Evolutionary conservation across 2,797 vertebrate genomes (phyloP), one percentile per base, ranked within the genome.

Genomic region (Poecilia picta): DNA sequence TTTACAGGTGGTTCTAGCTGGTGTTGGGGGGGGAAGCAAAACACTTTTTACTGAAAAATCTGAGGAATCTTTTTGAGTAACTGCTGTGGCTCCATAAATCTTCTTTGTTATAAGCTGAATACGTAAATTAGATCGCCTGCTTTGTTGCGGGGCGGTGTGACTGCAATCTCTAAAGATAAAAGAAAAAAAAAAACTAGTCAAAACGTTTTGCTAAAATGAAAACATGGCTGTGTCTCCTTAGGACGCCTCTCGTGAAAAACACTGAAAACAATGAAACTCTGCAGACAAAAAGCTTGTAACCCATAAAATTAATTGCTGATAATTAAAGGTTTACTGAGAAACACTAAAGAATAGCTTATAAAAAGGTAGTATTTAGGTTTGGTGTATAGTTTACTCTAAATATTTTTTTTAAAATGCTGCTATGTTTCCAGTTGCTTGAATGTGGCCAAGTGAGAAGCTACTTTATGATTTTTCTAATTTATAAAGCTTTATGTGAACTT

Each of bases 1-100:
- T 74, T 59, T 71, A 73, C 77, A 81, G 74, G 71, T 85, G 81
- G 77, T 74, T 70, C 23, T 45, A 28, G 91, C 23, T 45, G 33
- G 91, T 81, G 88, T 93, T n/a, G n/a, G n/a, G 6, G 91, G 91
- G 88, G 92, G 94, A 94, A 93, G 89, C 49, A 23, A 51, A 51
- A 51, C 49, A 51, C 49, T 71, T 90, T 90, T 91, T 78, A 89
- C 89, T 51, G 76, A 88, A 80, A 90, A 85, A 85, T 80, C 83
- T 28, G 79, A 79, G 75, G 87, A 86, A 95, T 93, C 92, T 93
- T 89, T 92, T 78, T 82, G 82, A 90, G 84, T 75, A 80, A 84
- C 85, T 53, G 74, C 82, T 23, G 72, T 76, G 81, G 77, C 86
- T 84, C 85, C 88, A 91, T 95, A 94, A 94, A 95, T 95, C 91